A percentile compares a stretch with the other conserved stretches of the same genome.
phyloP scores from a whole-genome alignment of 2,888 invertebrate genomes.

The Eristalis tenax region DNA sequence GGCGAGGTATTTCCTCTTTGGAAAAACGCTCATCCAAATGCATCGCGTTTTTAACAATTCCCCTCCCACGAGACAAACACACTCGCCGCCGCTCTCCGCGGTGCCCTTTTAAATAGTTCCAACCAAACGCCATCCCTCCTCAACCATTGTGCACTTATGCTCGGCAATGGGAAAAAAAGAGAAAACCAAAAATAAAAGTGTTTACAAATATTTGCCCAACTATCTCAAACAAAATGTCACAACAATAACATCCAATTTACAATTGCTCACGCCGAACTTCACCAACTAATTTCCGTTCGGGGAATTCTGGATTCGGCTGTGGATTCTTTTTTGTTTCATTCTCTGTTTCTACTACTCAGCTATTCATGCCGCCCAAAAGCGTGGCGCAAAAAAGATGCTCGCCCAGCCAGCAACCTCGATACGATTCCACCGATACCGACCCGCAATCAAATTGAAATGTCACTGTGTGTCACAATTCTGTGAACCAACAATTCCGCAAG shows the following conservation, averaged over 20 bases:
- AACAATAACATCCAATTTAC: conserved; percentile 62
- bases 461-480: conserved; percentile 62
- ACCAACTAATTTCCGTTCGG: conserved; percentile 59
- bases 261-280: conserved; percentile 55
- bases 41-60: background rate
- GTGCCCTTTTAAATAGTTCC: background rate
- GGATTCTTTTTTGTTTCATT: background rate
- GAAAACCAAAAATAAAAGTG: background rate
- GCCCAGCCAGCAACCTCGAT: conserved; percentile 9
- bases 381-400: conserved; percentile 30
- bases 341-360: background rate
- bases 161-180: background rate
- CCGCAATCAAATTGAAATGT: conserved; percentile 68
- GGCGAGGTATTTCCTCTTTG: background rate
- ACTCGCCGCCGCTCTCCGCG: background rate
- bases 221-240: conserved; percentile 25
- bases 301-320: conserved; percentile 14
- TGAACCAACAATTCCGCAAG: conserved; percentile 38
- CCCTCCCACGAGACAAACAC: background rate
- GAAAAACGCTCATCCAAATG: background rate
- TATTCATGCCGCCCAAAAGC: background rate
- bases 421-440: background rate
- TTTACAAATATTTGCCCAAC: conserved; percentile 25
- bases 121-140: background rate
- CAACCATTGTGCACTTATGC: too few species aligned